These are phyloP conservation scores for Ichneumoninae sp. DNA, from an alignment of 2,888 invertebrate species.

Conservation along the genomic window DNA sequence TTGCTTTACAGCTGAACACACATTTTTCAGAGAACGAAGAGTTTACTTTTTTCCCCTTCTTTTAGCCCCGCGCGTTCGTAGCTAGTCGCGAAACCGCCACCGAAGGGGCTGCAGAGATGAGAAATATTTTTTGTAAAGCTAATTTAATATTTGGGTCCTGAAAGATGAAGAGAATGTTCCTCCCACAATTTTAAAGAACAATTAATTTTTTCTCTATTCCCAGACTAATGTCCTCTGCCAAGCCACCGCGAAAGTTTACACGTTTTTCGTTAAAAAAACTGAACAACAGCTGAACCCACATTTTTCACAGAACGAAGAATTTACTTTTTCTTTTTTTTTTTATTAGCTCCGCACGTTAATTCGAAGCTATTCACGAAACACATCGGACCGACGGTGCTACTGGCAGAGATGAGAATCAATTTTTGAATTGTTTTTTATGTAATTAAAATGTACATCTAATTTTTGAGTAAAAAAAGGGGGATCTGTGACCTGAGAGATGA, in stretches of 20 bases:
- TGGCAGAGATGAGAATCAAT: not conserved
- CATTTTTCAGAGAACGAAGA: conserved; percentile 5
- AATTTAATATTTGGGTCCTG: not conserved
- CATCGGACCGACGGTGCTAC: not conserved
- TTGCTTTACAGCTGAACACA: not conserved
- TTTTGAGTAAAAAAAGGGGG: too few species aligned
- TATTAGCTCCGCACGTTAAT: not conserved
- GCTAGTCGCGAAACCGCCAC: conserved; percentile 5
- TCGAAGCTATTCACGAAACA: not conserved
- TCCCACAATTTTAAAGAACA: not conserved
- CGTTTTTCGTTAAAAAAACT: too few species aligned
- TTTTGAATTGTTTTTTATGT: not conserved
- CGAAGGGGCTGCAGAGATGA: not conserved
- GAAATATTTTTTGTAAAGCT: not conserved
- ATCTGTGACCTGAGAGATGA: too few species aligned
- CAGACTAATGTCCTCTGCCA: not conserved
- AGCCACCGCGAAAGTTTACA: too few species aligned
- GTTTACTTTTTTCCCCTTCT: not conserved
- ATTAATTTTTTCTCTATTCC: not conserved
- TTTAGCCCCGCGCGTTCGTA: not conserved
- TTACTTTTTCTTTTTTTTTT: not conserved
- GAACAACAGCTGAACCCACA: not conserved
- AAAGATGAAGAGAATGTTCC: not conserved
- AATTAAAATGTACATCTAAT: not conserved
- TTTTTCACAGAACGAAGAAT: not conserved